Percentiles rank a stretch among this genome's conserved stretches.
Evolutionary conservation across 2,888 invertebrate species (phyloP).

Genomic region (Oscheius onirici): DNA sequence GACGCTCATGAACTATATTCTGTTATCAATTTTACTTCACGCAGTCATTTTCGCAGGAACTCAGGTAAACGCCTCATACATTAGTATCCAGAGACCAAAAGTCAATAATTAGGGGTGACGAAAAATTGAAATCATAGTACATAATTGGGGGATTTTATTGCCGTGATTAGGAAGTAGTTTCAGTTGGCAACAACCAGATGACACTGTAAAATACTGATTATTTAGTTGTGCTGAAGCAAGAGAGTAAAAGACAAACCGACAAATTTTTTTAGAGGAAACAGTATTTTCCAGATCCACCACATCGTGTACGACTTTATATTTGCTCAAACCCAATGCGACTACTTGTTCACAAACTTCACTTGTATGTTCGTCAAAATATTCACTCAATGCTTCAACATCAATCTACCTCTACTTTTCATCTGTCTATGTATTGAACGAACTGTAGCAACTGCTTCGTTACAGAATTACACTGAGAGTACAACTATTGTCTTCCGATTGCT

Average conservation of each 20-base stretch:
- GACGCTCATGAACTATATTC: slow-evolving; percentile 3
- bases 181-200: neutral
- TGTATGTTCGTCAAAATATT: slow-evolving; percentile 11
- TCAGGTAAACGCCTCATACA: neutral
- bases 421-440: slow-evolving; percentile 14
- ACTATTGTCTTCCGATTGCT: neutral
- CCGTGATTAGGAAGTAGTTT: neutral
- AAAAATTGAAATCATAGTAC: neutral
- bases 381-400: slow-evolving; percentile 15
- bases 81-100: neutral
- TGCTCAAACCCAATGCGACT: neutral
- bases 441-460: neutral
- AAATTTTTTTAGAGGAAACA: no score
- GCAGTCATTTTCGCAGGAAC: slow-evolving; percentile 6
- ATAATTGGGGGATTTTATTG: neutral
- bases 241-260: neutral
- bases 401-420: slow-evolving; percentile 6
- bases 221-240: neutral
- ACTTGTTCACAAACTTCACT: slow-evolving; percentile 4
- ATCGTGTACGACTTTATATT: slow-evolving; percentile 6
- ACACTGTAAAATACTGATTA: neutral
- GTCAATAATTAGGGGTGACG: neutral
- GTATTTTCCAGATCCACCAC: slow-evolving; percentile 11
- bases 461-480: neutral
- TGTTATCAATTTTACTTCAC: slow-evolving; percentile 1